Evolutionary conservation across 2,797 vertebrate species (phyloP).

Genomic region (Apogon talboti): DNA sequence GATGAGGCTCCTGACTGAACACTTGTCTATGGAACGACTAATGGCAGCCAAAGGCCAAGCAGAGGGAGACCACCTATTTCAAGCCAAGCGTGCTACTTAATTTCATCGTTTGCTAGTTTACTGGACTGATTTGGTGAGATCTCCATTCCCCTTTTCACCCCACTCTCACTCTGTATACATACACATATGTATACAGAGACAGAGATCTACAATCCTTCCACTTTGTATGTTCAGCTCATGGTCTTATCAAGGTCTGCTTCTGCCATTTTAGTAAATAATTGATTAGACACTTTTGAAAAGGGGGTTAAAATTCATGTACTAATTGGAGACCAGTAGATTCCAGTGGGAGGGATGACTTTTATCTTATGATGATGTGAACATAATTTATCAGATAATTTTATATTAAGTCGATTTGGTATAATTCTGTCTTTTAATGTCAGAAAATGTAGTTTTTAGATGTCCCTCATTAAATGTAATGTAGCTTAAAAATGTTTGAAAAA

Average conservation of each 20-base stretch:
- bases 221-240: conserved; percentile 85
- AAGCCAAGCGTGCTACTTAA: conserved; percentile 66
- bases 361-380: conserved; percentile 89
- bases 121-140: conserved; percentile 67
- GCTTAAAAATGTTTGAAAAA: conserved; percentile 85
- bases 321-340: conserved; percentile 88
- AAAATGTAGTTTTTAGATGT: conserved; percentile 88
- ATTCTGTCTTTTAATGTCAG: conserved; percentile 88
- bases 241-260: conserved; percentile 85
- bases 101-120: conserved; percentile 76
- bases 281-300: conserved; percentile 87
- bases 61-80: conserved; percentile 72
- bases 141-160: conserved; percentile 43
- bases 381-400: conserved; percentile 90
- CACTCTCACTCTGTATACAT: conserved; percentile 31
- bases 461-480: conserved; percentile 88
- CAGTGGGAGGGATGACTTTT: conserved; percentile 87
- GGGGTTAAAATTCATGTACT: conserved; percentile 86
- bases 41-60: conserved; percentile 77
- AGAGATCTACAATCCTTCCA: conserved; percentile 70
- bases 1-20: conserved; percentile 74
- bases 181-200: conserved; percentile 51
- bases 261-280: conserved; percentile 89
- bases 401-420: conserved; percentile 88
- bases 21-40: conserved; percentile 64